Base-by-base conservation (phyloP, 53 echinoderm and acorn worm species). In the Paelopatides confundens region DNA sequence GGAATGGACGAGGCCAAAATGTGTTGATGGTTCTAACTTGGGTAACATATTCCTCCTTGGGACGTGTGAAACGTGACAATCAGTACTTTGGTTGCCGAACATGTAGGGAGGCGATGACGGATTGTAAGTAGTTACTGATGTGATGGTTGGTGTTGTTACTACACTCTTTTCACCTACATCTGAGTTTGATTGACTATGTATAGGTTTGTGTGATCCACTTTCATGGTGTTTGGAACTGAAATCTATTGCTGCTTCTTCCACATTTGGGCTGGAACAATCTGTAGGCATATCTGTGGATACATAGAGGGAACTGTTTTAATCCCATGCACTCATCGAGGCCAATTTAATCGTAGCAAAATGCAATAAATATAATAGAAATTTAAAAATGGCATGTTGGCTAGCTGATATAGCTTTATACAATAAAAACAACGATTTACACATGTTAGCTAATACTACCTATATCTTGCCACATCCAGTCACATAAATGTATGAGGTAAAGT, bases 161-260 rank as follows among this genome's bases (percentile, higher is more conserved):
- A 30, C 53, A 52, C 13, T 79, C 15, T 30, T 27, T 7, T 15
- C 18, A 27, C 9, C 29, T 35, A 67, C 68, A 14, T 35, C 68
- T 8, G 29, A 1, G 30, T 31, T 67, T 29, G 65, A n/a, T 64
- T 64, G 24, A 11, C 8, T 21, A 29, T 64, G 21, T 1, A 7
- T 9, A 12, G 8, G 4, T 30, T 67, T 67, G 68, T 15, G 2
- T 3, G 68, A 67, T 0, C 58, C 58, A 21, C 17, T 24, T 74
- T 74, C 27, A 39, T 39, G 21, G 46, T 74, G 46, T 68, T 68
- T 68, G 30, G 12, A 34, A 31, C 79, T 79, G 58, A 79, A 79
- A 31, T 79, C 79, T 31, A 79, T 18, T 12, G 58, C 79, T 5
- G 70, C 63, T 7, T 70, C 70, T 54, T 74, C 74, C 64, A 63